These are phyloP conservation scores for Ursus arctos DNA, from an alignment of 2,113 vertebrate genomes.

Conservation along the genomic window DNA sequence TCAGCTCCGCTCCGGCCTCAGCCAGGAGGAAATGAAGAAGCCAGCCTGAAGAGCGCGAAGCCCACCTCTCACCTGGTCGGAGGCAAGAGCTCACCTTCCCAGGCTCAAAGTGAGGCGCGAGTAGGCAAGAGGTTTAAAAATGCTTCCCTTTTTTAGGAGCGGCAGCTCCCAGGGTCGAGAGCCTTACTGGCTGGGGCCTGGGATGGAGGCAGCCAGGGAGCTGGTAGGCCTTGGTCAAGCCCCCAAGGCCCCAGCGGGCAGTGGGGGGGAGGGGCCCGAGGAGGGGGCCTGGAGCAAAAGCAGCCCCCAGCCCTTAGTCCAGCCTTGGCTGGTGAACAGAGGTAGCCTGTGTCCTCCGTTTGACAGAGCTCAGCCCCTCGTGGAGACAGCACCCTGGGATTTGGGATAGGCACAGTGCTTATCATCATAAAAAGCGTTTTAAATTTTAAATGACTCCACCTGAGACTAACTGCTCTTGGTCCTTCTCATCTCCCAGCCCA, in stretches of 20 bases:
- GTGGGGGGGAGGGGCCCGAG: rapidly evolving
- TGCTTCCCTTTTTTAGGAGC: not conserved
- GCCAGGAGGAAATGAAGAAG: too few species aligned
- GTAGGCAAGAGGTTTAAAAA: not conserved
- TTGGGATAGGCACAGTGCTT: not conserved
- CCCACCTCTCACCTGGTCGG: not conserved
- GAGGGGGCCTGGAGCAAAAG: rapidly evolving
- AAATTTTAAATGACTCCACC: constrained; percentile 70
- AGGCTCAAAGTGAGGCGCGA: not conserved
- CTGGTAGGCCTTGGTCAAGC: not conserved
- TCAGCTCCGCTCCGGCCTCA: not conserved
- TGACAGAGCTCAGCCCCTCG: rapidly evolving
- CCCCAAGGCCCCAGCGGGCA: not conserved
- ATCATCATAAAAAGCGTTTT: constrained; percentile 67
- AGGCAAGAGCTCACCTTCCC: not conserved
- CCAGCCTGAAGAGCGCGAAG: not conserved
- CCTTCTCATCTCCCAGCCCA: not conserved
- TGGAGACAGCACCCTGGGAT: not conserved
- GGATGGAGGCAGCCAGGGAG: not conserved
- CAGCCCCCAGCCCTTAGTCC: rapidly evolving
- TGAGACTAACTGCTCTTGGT: constrained; percentile 63
- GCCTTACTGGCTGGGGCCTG: not conserved
- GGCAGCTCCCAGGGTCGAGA: not conserved
- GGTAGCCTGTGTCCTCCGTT: rapidly evolving
- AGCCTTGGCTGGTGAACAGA: rapidly evolving